phyloP scores from a whole-genome alignment of 2,797 vertebrate genomes.

The Pseudochirops cupreus region DNA sequence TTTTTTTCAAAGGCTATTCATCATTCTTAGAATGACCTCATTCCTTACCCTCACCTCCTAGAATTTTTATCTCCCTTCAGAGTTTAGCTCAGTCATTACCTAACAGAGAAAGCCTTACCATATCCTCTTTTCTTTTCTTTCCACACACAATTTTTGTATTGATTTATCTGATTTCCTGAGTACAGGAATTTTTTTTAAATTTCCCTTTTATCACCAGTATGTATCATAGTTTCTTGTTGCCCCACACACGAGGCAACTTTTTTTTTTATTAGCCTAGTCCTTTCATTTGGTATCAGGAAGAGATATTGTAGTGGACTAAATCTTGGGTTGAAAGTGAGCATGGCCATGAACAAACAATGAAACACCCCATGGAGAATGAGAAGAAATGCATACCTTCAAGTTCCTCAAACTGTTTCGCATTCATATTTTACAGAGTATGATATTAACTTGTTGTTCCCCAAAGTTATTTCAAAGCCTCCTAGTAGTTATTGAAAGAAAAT shows the following conservation, averaged over 20 bases:
- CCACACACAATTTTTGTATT: background rate
- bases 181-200: background rate
- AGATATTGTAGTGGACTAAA: background rate
- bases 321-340: background rate
- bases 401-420: background rate
- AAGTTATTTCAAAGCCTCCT: constrained; percentile 7
- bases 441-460: background rate
- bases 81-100: background rate
- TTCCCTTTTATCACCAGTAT: background rate
- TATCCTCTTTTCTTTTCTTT: background rate
- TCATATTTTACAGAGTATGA: background rate
- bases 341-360: background rate
- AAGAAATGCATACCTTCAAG: background rate
- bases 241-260: background rate
- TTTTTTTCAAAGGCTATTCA: background rate
- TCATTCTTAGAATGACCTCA: background rate
- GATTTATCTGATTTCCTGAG: background rate
- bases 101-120: background rate
- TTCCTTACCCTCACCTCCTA: background rate
- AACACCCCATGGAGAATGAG: background rate
- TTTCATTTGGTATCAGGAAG: background rate
- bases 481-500: background rate
- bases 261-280: background rate
- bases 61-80: background rate
- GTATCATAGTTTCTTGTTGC: background rate